A percentile compares a stretch with the other conserved stretches of the same genome.
Evolutionary conservation across 2,888 invertebrate species (phyloP).

Genomic region (Agrilus mali): DNA sequence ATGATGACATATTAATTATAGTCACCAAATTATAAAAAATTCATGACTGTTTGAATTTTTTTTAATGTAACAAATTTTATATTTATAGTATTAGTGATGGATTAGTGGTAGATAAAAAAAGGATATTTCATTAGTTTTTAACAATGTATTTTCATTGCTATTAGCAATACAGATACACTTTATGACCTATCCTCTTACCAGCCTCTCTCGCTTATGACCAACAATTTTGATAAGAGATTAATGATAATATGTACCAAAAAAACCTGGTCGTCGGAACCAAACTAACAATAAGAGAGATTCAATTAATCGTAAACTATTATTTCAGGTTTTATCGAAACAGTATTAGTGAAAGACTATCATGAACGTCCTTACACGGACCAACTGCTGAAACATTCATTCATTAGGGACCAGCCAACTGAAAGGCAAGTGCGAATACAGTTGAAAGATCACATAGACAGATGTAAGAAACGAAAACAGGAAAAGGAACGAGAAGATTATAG

Average conservation of each 20-base stretch:
- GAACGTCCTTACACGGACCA: constrained; percentile 97
- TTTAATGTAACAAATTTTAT: no score
- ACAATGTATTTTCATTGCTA: neutral
- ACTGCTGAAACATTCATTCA: constrained; percentile 92
- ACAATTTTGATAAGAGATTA: no score
- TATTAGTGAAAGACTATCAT: constrained; percentile 94
- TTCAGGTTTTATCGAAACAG: constrained; percentile 88
- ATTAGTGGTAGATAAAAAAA: neutral
- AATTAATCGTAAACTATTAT: constrained; percentile 6
- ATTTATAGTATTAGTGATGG: no score
- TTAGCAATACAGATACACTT: no score
- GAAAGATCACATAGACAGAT: constrained; percentile 97
- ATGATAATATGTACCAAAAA: no score
- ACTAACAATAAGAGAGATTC: no score
- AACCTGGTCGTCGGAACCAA: no score
- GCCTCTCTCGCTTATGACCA: no score
- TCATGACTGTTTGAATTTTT: no score
- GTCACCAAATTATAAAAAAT: no score
- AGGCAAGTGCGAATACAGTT: constrained; percentile 95
- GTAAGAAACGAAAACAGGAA: constrained; percentile 89
- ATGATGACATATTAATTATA: no score
- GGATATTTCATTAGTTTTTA: constrained; percentile 3
- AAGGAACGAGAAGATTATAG: constrained; percentile 67
- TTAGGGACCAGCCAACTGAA: constrained; percentile 97
- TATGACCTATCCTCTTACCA: no score